These are phyloP conservation scores for Helarctos malayanus DNA, from an alignment of 2,797 vertebrate species.

Conservation along the genomic window DNA sequence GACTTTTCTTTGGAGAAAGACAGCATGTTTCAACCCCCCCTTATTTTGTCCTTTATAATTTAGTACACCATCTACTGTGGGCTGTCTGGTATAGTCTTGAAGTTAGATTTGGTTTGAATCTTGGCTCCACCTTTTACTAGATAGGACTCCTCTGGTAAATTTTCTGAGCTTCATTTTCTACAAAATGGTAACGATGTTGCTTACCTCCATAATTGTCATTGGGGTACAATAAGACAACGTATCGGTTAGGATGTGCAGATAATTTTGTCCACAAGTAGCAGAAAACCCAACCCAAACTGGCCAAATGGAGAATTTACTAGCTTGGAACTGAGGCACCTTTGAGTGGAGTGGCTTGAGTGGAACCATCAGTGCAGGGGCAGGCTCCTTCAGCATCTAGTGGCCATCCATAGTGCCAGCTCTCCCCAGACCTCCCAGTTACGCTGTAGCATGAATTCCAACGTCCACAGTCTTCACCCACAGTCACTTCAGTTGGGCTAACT, in stretches of 20 bases:
- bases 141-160: neutral
- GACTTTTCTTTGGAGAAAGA: neutral
- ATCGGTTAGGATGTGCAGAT: neutral
- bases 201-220: neutral
- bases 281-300: neutral
- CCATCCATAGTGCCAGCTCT: neutral
- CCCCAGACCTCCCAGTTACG: neutral
- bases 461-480: neutral
- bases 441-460: neutral
- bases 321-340: neutral
- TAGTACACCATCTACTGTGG: neutral
- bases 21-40: neutral
- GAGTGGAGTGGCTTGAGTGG: neutral
- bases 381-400: neutral
- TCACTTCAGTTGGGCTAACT: neutral
- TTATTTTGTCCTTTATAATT: neutral
- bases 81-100: neutral
- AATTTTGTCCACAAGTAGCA: neutral
- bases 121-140: neutral
- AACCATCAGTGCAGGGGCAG: neutral
- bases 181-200: neutral
- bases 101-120: neutral
- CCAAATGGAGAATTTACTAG: neutral
- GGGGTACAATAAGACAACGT: neutral
- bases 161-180: neutral